Conservation (phyloP, 2,113 vertebrate genomes). For the Mandrillus leucophaeus region DNA sequence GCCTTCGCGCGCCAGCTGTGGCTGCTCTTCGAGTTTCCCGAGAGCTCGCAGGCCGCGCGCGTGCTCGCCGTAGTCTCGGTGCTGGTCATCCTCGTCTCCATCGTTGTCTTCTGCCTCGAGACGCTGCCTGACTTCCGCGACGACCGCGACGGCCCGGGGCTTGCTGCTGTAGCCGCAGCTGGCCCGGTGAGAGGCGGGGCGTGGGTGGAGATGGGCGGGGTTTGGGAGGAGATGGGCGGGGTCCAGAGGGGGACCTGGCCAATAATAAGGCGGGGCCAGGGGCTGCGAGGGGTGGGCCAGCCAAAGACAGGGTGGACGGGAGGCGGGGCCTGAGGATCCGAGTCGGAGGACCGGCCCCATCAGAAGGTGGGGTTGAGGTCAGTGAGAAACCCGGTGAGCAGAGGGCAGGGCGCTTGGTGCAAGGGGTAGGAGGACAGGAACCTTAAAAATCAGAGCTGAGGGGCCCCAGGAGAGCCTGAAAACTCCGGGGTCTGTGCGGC, state of each 20-base stretch:
- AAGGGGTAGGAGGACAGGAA: background rate
- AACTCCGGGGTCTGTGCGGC: background rate
- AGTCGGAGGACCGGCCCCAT: background rate
- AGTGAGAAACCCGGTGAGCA: background rate
- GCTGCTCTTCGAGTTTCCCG: conserved; percentile 95
- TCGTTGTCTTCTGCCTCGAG: conserved; percentile 96
- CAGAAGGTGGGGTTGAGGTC: background rate
- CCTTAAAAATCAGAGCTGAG: background rate
- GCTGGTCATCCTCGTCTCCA: conserved; percentile 95
- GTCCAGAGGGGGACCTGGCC: background rate
- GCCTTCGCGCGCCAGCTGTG: conserved; percentile 89
- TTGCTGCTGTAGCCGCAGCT: background rate
- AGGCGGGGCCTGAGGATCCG: background rate
- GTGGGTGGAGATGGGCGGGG: conserved; percentile 22
- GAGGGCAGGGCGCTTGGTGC: background rate
- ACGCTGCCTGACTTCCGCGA: conserved; percentile 93
- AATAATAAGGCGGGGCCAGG: background rate
- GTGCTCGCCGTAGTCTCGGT: conserved; percentile 95
- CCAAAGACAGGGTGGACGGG: background rate
- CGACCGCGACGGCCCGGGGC: conserved; percentile 83
- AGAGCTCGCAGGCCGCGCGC: conserved; percentile 91
- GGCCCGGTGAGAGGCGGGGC: conserved; percentile 86
- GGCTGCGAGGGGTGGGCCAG: background rate
- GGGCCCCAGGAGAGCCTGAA: background rate
- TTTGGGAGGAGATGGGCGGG: background rate